Evolutionary conservation across 2,797 vertebrate genomes (phyloP).

Genomic region (Taeniopygia guttata): DNA sequence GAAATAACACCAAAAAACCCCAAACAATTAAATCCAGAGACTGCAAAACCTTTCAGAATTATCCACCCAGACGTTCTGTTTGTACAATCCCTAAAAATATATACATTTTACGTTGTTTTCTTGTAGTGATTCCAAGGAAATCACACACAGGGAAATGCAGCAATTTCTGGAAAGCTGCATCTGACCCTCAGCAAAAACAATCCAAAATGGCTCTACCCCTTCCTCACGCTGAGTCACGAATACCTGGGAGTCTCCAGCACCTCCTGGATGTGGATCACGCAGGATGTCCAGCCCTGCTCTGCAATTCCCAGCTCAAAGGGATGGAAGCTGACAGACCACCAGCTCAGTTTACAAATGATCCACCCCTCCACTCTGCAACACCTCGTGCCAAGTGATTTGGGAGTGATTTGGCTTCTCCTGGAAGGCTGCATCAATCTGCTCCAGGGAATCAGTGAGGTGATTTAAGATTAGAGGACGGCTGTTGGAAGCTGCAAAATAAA

Average conservation of each 20-base stretch:
- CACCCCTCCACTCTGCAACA: not conserved
- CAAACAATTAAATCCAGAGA: not conserved
- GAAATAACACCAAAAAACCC: not conserved
- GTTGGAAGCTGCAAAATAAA: not conserved
- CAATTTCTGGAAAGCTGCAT: not conserved
- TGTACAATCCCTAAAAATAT: not conserved
- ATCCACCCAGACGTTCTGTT: not conserved
- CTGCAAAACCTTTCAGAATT: not conserved
- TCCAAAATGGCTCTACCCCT: not conserved
- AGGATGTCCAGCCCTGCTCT: not conserved
- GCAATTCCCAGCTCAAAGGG: not conserved
- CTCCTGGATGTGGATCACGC: not conserved
- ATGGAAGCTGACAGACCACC: not conserved
- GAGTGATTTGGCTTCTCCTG: not conserved
- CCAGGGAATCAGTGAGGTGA: not conserved
- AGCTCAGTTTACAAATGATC: rapidly evolving
- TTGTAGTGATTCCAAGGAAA: not conserved
- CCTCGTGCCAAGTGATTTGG: not conserved
- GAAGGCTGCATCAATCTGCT: not conserved
- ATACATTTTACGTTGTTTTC: not conserved
- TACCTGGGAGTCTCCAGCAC: not conserved
- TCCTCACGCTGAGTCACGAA: not conserved
- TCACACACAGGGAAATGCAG: rapidly evolving
- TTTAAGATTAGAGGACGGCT: not conserved
- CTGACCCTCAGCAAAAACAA: not conserved